Evolutionary conservation across 2,888 invertebrate genomes (phyloP).

Genomic region (Dolomedes plantarius): DNA sequence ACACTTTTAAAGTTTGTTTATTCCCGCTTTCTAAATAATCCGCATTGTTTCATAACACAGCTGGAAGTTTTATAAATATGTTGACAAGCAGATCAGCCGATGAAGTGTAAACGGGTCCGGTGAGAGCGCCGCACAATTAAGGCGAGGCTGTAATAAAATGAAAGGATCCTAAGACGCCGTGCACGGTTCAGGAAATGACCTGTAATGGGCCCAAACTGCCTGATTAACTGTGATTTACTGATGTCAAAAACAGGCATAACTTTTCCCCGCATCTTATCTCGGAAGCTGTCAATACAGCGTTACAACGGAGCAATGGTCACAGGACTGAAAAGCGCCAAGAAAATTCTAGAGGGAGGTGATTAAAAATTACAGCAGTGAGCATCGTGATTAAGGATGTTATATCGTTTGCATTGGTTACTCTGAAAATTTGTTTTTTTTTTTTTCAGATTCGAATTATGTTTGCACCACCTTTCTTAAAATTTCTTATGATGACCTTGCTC

Average conservation of each 20-base stretch:
- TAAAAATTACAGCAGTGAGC: not conserved
- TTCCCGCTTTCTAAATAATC: not conserved
- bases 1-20: constrained; percentile 9
- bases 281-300: constrained; percentile 56
- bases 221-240: constrained; percentile 63
- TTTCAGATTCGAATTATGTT: too few species aligned
- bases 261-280: constrained; percentile 31
- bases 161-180: not conserved
- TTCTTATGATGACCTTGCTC: too few species aligned
- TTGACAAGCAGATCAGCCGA: constrained; percentile 24
- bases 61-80: constrained; percentile 30
- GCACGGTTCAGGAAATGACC: constrained; percentile 12
- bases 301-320: constrained; percentile 46
- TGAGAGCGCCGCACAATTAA: constrained; percentile 52
- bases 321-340: not conserved
- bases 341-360: not conserved
- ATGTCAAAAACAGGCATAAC: constrained; percentile 34
- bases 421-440: too few species aligned
- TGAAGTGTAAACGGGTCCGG: constrained; percentile 44
- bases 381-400: too few species aligned
- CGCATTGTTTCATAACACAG: constrained; percentile 31
- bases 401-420: too few species aligned
- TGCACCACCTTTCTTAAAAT: too few species aligned
- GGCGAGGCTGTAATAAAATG: not conserved
- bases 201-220: constrained; percentile 6